These are phyloP conservation scores for Siniperca obscura DNA, from an alignment of 2,797 vertebrate genomes.

Conservation along the genomic window DNA sequence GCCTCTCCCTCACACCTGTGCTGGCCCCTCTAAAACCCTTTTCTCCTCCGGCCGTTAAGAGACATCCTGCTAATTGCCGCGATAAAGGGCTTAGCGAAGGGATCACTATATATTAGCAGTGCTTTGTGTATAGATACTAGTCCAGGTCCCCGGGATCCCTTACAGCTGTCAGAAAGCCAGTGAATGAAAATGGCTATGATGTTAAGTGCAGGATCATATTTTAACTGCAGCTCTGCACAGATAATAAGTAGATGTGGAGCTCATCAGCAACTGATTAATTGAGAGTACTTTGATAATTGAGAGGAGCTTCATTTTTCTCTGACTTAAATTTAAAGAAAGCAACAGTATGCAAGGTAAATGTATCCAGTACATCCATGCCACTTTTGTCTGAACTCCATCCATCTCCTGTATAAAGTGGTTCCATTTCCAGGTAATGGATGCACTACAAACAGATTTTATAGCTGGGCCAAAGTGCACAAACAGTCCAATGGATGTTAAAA, in stretches of 20 bases:
- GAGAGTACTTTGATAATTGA: neutral
- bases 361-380: neutral
- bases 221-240: constrained; percentile 5
- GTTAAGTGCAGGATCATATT: constrained; percentile 35
- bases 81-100: constrained; percentile 82
- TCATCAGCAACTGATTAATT: constrained; percentile 9
- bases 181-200: constrained; percentile 35
- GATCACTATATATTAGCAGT: constrained; percentile 80
- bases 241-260: constrained; percentile 19
- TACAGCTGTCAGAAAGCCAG: constrained; percentile 62
- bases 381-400: constrained; percentile 1
- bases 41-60: constrained; percentile 74
- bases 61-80: constrained; percentile 80
- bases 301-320: neutral
- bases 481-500: constrained; percentile 23
- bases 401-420: neutral
- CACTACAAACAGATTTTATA: constrained; percentile 14
- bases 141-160: constrained; percentile 58
- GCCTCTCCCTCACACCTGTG: constrained; percentile 65
- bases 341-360: neutral
- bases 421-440: neutral
- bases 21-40: constrained; percentile 66
- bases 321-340: neutral
- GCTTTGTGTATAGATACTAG: constrained; percentile 76
- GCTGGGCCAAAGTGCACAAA: neutral